A percentile compares a stretch with the other conserved stretches of the same genome.
Conservation (phyloP, 2,888 invertebrate species). For the Chorisops tibialis region DNA sequence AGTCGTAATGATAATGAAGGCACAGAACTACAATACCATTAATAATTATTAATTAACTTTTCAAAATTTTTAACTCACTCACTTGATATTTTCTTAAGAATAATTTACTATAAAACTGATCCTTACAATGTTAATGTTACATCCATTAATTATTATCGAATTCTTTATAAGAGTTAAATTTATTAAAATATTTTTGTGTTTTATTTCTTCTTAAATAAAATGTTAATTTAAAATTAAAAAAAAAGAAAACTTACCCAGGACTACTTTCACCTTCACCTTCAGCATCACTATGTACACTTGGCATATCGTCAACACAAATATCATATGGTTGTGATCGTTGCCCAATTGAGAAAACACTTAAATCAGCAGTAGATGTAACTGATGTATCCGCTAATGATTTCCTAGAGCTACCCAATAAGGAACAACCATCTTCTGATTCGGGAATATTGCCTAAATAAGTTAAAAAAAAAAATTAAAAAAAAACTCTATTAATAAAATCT, state of each 20-base stretch:
- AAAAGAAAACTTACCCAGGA: slow-evolving; percentile 33
- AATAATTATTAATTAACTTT: no score
- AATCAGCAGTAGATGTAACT: slow-evolving; percentile 78
- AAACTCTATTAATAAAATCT: background rate
- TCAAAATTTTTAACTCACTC: no score
- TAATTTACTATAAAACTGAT: no score
- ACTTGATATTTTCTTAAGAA: no score
- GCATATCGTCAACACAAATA: slow-evolving; percentile 35
- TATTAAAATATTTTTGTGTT: background rate
- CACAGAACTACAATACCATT: no score
- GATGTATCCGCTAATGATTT: slow-evolving; percentile 79
- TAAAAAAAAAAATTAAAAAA: background rate
- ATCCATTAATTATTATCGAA: no score
- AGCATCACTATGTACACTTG: slow-evolving; percentile 33
- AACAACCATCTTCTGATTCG: slow-evolving; percentile 61
- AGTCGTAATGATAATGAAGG: no score
- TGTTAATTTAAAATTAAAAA: background rate
- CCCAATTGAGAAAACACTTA: slow-evolving; percentile 74
- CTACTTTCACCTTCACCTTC: slow-evolving; percentile 36
- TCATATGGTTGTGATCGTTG: slow-evolving; percentile 37
- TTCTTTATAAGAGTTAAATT: no score
- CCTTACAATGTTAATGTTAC: no score
- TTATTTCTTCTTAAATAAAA: background rate
- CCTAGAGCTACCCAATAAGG: slow-evolving; percentile 67
- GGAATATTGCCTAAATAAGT: slow-evolving; percentile 33